Percentiles rank a stretch among this genome's conserved stretches.
These are phyloP conservation scores for Hesperophylax magnus DNA, from an alignment of 1,140 invertebrate species.

Conservation along the genomic window DNA sequence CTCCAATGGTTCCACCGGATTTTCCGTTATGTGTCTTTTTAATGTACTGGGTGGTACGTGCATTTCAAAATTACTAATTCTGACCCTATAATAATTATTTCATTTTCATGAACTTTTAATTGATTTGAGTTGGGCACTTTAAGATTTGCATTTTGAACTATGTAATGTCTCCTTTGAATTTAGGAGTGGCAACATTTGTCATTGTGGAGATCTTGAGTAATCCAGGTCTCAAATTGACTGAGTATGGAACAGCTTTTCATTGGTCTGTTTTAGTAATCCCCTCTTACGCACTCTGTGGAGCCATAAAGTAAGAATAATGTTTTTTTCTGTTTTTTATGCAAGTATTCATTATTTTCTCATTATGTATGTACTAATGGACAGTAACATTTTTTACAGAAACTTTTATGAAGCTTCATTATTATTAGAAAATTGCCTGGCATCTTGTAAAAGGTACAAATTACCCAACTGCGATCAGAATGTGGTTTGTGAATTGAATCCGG, in stretches of 20 bases:
- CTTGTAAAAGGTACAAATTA: slow-evolving; percentile 62
- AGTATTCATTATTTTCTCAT: background rate
- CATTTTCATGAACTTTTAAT: no score
- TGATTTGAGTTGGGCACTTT: no score
- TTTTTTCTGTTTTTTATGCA: background rate
- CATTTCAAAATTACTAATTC: background rate
- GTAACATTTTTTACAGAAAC: slow-evolving; percentile 59
- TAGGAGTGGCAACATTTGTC: slow-evolving; percentile 74
- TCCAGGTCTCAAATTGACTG: slow-evolving; percentile 69
- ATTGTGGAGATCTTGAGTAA: slow-evolving; percentile 75
- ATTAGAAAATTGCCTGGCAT: slow-evolving; percentile 63
- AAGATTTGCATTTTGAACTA: no score
- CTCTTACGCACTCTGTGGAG: slow-evolving; percentile 74
- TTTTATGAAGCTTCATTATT: slow-evolving; percentile 65
- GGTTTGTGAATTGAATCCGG: slow-evolving; percentile 60
- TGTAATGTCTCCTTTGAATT: no score
- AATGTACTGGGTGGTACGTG: slow-evolving; percentile 75
- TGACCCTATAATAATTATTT: no score
- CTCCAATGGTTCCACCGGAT: slow-evolving; percentile 78
- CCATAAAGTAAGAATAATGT: slow-evolving; percentile 40
- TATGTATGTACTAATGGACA: background rate
- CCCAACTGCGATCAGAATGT: slow-evolving; percentile 64
- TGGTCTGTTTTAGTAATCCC: slow-evolving; percentile 77
- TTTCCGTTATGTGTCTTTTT: slow-evolving; percentile 76
- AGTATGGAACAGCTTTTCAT: slow-evolving; percentile 73